Base-by-base conservation (phyloP, 2,888 invertebrate genomes). In the Coleophora deauratella region DNA sequence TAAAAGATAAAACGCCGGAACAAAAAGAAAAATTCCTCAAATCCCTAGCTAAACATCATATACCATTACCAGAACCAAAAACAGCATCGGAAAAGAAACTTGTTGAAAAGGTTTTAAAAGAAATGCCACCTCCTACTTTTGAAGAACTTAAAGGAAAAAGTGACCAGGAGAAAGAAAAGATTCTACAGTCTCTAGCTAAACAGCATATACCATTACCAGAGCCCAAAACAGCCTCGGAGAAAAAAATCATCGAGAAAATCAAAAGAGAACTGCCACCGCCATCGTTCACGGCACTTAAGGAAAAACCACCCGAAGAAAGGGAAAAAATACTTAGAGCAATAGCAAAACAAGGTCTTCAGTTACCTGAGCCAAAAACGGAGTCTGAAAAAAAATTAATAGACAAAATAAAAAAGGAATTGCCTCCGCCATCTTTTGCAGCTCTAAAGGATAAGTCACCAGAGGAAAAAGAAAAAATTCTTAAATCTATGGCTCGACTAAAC, bases 1-100 rank as follows among this genome's bases (percentile, higher is more conserved):
- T 68, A 8, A 56, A 59, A 46, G 66, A 64, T 0, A 62, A 64
- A 42, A 43, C 57, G 1, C 40, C 46, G 12, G 46, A 40, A 13
- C 51, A 63, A 36, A 63, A 67, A 49, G 65, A 63, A 47, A 58
- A 55, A 41, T 55, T 61, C 21, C 36, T 65, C 0, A 53, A 39
- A 43, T 51, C 46, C 1, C 34, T 55, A 15, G 59, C 52, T 1
- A 48, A 47, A 37, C 37, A 46, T 8, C 65, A 63, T 0, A 30
- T 60, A 14, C 57, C 57, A 30, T 43, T 57, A 11, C 56, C 57
- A 14, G 56, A 53, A 42, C 49, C 51, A 0, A 51, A 53, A 47
- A 59, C 59, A 3, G 12, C 46, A 1, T 62, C 62, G 0, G 63
- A 66, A 43, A 57, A 55, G 32, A 48, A 54, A 37, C 10, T 59